Conservation (phyloP, 2,113 vertebrate species). For the Vulpes lagopus region DNA sequence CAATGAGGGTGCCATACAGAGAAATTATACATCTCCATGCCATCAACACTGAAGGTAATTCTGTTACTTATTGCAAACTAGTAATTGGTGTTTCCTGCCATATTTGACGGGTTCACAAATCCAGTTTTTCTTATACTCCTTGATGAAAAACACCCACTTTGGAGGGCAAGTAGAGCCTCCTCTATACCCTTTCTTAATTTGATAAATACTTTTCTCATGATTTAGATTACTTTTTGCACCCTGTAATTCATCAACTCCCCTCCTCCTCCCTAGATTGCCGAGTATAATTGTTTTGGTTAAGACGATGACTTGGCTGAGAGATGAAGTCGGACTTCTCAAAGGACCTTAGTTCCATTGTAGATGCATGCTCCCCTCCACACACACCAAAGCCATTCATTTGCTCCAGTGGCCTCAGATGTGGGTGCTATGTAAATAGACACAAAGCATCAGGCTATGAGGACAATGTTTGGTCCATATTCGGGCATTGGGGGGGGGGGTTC, state of each 20-base stretch:
- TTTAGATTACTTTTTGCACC: not conserved
- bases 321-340: not conserved
- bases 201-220: not conserved
- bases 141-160: not conserved
- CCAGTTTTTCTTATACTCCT: not conserved
- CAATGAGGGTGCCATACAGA: not conserved
- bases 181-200: not conserved
- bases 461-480: not conserved
- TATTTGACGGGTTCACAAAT: constrained; percentile 32
- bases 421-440: not conserved
- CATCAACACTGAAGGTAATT: not conserved
- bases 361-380: rapidly evolving
- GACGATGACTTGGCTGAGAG: not conserved
- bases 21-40: not conserved
- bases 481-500: not conserved
- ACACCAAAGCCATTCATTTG: not conserved
- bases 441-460: not conserved
- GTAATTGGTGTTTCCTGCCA: constrained; percentile 20
- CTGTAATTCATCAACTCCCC: not conserved
- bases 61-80: not conserved
- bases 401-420: not conserved
- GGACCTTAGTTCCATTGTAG: not conserved
- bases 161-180: not conserved
- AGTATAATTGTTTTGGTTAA: not conserved
- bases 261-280: not conserved